These are phyloP conservation scores for Origma solitaria DNA, from an alignment of 2,113 vertebrate genomes.

Conservation along the genomic window DNA sequence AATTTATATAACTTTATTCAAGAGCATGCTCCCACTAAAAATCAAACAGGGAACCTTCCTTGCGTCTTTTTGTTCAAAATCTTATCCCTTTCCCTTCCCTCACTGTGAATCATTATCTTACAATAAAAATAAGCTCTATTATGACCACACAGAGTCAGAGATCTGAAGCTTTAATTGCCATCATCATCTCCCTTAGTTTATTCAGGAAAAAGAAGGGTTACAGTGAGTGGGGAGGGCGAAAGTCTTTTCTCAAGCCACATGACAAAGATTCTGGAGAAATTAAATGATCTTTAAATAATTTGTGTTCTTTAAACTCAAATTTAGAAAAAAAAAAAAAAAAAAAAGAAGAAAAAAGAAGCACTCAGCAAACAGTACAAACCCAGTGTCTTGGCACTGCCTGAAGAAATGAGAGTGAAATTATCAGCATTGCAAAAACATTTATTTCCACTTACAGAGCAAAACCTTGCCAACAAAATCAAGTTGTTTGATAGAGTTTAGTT, in stretches of 20 bases:
- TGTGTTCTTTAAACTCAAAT: not conserved
- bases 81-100: not conserved
- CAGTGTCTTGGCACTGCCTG: not conserved
- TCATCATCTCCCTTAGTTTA: not conserved
- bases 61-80: not conserved
- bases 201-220: not conserved
- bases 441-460: conserved; percentile 7
- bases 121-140: not conserved
- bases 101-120: not conserved
- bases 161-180: not conserved
- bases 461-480: not conserved
- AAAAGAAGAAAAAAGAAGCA: not conserved
- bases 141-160: not conserved
- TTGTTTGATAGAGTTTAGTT: not conserved
- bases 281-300: conserved; percentile 1
- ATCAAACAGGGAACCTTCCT: not conserved
- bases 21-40: not conserved
- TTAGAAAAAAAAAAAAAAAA: not conserved
- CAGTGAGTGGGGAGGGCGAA: not conserved
- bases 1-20: not conserved
- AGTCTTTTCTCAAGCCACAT: not conserved
- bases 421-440: conserved; percentile 41
- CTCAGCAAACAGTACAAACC: not conserved
- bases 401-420: conserved; percentile 42
- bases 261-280: not conserved